A percentile compares a stretch with the other conserved stretches of the same genome.
These are phyloP conservation scores for Diarsia rubi DNA, from an alignment of 2,888 invertebrate species.

Conservation along the genomic window DNA sequence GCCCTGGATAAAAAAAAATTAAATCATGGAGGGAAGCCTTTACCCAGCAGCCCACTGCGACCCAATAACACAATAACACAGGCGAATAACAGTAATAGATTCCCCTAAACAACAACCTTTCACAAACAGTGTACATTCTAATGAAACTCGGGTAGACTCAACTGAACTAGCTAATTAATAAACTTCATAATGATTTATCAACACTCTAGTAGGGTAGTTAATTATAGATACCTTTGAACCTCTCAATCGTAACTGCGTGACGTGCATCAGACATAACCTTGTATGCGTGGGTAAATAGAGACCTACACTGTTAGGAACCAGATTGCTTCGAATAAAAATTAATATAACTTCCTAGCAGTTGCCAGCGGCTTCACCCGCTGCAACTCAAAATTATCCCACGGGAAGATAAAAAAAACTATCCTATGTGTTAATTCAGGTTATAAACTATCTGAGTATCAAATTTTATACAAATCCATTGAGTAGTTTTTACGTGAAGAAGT, in stretches of 20 bases:
- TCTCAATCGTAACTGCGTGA: conserved; percentile 29
- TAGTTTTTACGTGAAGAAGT: too few species aligned
- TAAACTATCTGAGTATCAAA: too few species aligned
- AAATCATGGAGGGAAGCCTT: too few species aligned
- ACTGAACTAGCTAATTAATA: not conserved
- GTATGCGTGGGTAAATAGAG: conserved; percentile 16
- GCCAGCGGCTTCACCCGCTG: too few species aligned
- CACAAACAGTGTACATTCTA: not conserved
- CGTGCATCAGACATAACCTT: conserved; percentile 1
- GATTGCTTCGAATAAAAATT: not conserved
- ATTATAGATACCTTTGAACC: conserved; percentile 41
- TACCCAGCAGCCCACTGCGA: too few species aligned
- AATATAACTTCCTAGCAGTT: too few species aligned
- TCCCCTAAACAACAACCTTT: not conserved
- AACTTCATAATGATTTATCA: conserved; percentile 4
- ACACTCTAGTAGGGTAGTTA: conserved; percentile 26
- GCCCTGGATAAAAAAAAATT: too few species aligned
- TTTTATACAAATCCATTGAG: too few species aligned
- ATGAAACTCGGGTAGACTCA: not conserved
- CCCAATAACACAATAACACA: too few species aligned
- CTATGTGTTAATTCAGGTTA: too few species aligned
- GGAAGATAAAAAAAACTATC: too few species aligned
- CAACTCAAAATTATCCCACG: too few species aligned
- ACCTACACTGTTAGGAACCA: not conserved
- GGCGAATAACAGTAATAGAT: not conserved